These are phyloP conservation scores for Epirrhoe alternata DNA, from an alignment of 2,888 invertebrate genomes.

Conservation along the genomic window DNA sequence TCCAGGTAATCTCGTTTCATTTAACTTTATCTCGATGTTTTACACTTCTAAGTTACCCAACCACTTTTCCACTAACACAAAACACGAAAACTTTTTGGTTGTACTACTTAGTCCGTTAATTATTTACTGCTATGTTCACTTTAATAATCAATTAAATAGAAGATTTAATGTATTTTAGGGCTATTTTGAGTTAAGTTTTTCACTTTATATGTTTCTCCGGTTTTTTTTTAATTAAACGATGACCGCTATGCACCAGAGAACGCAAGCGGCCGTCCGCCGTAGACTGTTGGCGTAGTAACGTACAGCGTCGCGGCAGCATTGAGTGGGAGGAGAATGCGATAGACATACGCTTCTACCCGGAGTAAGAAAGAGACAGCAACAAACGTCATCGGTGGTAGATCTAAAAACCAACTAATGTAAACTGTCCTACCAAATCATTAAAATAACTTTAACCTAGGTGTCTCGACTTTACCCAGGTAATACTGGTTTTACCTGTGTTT, in stretches of 20 bases:
- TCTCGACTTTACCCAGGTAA: constrained; percentile 65
- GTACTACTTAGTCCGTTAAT: constrained; percentile 40
- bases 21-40: constrained; percentile 56
- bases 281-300: constrained; percentile 74
- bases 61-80: constrained; percentile 71
- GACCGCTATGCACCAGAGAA: constrained; percentile 55
- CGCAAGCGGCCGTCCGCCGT: constrained; percentile 74
- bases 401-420: constrained; percentile 74
- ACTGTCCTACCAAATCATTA: constrained; percentile 61
- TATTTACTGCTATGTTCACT: constrained; percentile 39
- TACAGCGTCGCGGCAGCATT: constrained; percentile 61
- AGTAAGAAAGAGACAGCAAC: constrained; percentile 60
- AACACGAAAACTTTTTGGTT: constrained; percentile 69
- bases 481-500: constrained; percentile 80
- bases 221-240: constrained; percentile 52
- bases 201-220: constrained; percentile 54
- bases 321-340: constrained; percentile 77
- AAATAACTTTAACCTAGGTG: constrained; percentile 53
- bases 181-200: constrained; percentile 51
- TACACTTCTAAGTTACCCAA: constrained; percentile 63
- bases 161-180: constrained; percentile 34
- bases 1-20: constrained; percentile 61
- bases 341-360: constrained; percentile 55
- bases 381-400: constrained; percentile 66
- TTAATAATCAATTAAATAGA: constrained; percentile 17